These are phyloP conservation scores for Lamproptera curius DNA, from an alignment of 2,888 invertebrate species.

Conservation along the genomic window DNA sequence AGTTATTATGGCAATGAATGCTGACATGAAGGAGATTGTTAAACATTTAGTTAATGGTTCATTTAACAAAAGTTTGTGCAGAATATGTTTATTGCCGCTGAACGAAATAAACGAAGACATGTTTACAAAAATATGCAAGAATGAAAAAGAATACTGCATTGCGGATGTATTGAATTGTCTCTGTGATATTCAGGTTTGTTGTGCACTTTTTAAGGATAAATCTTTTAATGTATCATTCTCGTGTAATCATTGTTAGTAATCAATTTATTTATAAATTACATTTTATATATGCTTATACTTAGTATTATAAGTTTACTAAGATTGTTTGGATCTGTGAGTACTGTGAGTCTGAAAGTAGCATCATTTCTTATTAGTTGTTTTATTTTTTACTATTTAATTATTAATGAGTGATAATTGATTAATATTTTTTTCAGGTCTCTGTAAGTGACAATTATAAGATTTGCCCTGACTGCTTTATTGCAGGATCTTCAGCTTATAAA, in stretches of 20 bases:
- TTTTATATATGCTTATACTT: too few species aligned
- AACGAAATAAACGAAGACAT: slow-evolving; percentile 47
- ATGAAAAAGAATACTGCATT: slow-evolving; percentile 51
- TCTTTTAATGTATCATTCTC: too few species aligned
- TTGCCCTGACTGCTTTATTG: slow-evolving; percentile 51
- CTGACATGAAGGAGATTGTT: slow-evolving; percentile 49
- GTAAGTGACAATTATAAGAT: slow-evolving; percentile 44
- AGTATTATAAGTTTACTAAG: neutral
- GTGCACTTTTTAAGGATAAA: neutral
- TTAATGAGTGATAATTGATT: neutral
- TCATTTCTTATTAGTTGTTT: neutral
- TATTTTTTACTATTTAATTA: neutral
- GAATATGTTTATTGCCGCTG: slow-evolving; percentile 52
- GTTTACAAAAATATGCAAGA: slow-evolving; percentile 55
- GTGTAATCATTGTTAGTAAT: too few species aligned
- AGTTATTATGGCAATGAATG: slow-evolving; percentile 40
- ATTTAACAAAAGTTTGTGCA: slow-evolving; percentile 50
- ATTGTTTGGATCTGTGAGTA: neutral
- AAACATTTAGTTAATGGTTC: slow-evolving; percentile 58
- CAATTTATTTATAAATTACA: too few species aligned
- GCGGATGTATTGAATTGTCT: slow-evolving; percentile 52
- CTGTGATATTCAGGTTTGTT: slow-evolving; percentile 42
- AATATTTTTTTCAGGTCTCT: slow-evolving; percentile 40
- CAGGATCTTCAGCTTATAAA: slow-evolving; percentile 51
- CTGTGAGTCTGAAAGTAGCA: neutral